Percentiles rank a stretch among this genome's conserved stretches.
phyloP scores from a whole-genome alignment of 2,888 invertebrate genomes.

The Sphaerophoria rueppellii region DNA sequence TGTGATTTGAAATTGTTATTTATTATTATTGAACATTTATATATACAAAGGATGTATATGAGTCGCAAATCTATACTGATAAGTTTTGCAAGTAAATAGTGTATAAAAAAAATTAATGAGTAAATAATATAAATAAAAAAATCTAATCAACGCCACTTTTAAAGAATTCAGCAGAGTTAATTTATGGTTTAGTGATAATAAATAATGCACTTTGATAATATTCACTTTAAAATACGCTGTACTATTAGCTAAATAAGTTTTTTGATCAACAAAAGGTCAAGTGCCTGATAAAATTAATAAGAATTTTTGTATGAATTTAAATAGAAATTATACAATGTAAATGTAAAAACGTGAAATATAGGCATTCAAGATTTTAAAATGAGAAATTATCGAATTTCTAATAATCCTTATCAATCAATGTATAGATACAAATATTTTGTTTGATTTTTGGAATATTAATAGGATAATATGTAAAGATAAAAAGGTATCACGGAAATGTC shows the following conservation, averaged over 20 bases:
- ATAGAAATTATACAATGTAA: conserved; percentile 40
- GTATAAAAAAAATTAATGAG: conserved; percentile 21
- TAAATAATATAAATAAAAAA: background rate
- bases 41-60: conserved; percentile 35
- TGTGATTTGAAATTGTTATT: conserved; percentile 65
- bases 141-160: conserved; percentile 11
- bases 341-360: background rate
- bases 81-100: conserved; percentile 39
- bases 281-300: conserved; percentile 46
- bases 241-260: conserved; percentile 38
- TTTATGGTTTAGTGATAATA: conserved; percentile 40
- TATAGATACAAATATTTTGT: conserved; percentile 14
- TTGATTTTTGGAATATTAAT: background rate
- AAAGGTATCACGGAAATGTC: too few species aligned
- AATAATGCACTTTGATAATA: conserved; percentile 54
- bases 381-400: conserved; percentile 22
- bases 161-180: conserved; percentile 32
- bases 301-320: conserved; percentile 51
- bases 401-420: conserved; percentile 23
- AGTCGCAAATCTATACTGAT: conserved; percentile 44
- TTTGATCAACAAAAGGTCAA: conserved; percentile 54
- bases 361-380: conserved; percentile 18
- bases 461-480: background rate
- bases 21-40: background rate
- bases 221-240: conserved; percentile 47